Base-by-base conservation (phyloP, 2,888 invertebrate species). In the Tetragonisca angustula region DNA sequence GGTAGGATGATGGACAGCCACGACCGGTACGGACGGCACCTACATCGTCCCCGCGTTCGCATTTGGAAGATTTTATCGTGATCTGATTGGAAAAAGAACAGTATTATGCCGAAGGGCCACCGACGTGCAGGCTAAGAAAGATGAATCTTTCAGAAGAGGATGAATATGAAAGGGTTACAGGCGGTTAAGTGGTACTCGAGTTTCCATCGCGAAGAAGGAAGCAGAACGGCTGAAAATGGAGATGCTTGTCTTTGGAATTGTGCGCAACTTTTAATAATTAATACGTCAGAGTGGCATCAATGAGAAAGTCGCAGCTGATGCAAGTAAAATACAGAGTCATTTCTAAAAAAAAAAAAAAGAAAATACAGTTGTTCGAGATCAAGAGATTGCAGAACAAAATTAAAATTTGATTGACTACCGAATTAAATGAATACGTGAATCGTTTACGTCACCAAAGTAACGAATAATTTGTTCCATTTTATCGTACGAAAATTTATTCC, bases 1-100 rank as follows among this genome's bases (percentile, higher is more conserved):
- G 84, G 76, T 83, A 83, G 82, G 82, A 82, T 83, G 84, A 84
- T 73, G 76, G 70, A 84, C 77, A 72, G 72, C 50, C 67, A 17
- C 32, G 81, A 24, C 62, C 62, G 32, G 54, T 56, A 72, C 65
- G n/a, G 64, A 73, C 79, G 82, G 61, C 84, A 76, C 78, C 79
- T 84, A 76, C 73, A 70, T 74, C 65, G 61, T 76, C 36, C 21
- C 17, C 21, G 21, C 17, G n/a, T 27, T 52, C 61, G 21, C 74
- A 43, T 75, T 79, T 61, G 36, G 50, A 65, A 62, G 73, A 62
- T 73, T 70, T 81, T 69, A 67, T 81, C 68, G 54, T n/a, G 52
- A 19, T 21, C 64, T 4, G 61, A 27, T 27, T 61, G 43, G 21
- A 24, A 50, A 74, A 71, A 65, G 70, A 21, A 65, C 27, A 13